Base-by-base conservation (phyloP, 1,140 invertebrate genomes). In the Holcopasites calliopsidis region DNA sequence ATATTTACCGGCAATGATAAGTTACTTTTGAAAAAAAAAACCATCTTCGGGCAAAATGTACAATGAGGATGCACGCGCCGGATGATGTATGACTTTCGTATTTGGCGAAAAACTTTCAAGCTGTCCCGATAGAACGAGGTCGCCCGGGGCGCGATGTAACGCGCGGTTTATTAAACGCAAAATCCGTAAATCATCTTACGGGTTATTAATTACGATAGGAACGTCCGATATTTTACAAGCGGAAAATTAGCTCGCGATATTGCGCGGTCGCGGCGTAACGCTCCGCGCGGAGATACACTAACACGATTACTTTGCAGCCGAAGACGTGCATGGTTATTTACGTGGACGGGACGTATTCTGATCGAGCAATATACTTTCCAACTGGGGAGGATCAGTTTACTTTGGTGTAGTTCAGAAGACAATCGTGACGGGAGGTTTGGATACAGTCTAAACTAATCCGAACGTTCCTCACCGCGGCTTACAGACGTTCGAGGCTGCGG, bases 171-270 rank as follows among this genome's bases (percentile, higher is more conserved):
- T 69, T 75, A 75, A 54, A 75, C 73, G 18, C 64, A 28, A 52
- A 75, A 65, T 75, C 28, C 65, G 73, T 75, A 75, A 68, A 75
- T 75, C 73, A 75, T 75, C 73, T 75, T 75, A 75, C 42, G 73
- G 73, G 73, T 60, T 75, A 75, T 75, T 75, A 75, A 75, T 75
- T 75, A 75, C 65, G 73, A 75, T 75, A 58, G 44, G 16, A 2
- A n/a, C 42, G 23, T 60, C 62, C 50, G 73, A 58, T 75, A 75
- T 68, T 58, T 61, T 62, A 76, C 66, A 61, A 68, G 55, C 68
- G 64, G 74, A 71, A 76, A 76, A 76, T 76, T 76, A 76, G 57
- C 74, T 71, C 40, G 68, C 57, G 38, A 44, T 76, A 62, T 76
- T 76, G 62, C 74, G 74, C 54, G 66, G 55, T 35, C 40, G 49